phyloP scores from a whole-genome alignment of 1,140 invertebrate genomes.

The Apis florea region DNA sequence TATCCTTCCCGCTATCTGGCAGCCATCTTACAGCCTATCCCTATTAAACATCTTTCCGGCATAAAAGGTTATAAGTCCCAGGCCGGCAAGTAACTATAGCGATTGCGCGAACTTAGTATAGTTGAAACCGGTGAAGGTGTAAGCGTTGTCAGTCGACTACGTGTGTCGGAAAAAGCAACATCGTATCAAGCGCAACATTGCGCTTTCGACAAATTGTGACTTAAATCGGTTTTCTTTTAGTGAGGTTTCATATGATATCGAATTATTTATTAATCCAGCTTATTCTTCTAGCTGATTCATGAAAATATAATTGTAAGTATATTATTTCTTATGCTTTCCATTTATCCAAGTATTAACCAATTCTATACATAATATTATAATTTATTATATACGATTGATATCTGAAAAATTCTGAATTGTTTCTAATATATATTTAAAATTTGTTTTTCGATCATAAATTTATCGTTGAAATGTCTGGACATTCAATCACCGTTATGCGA shows the following conservation, averaged over 20 bases:
- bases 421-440: neutral
- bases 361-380: too few relatives aligned
- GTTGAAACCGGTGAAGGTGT: conserved; percentile 24
- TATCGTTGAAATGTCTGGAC: neutral
- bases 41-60: conserved; percentile 25
- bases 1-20: conserved; percentile 9
- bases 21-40: conserved; percentile 35
- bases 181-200: neutral
- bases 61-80: conserved; percentile 40
- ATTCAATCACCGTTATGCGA: neutral
- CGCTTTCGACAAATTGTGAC: conserved; percentile 8
- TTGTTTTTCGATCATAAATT: neutral
- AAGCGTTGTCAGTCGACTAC: conserved; percentile 19
- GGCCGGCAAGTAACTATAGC: conserved; percentile 8
- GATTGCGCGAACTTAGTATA: conserved; percentile 36
- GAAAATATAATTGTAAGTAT: conserved; percentile 7
- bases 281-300: neutral
- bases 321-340: too few relatives aligned
- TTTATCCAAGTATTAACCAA: too few relatives aligned
- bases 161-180: conserved; percentile 4
- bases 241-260: neutral
- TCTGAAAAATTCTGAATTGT: neutral
- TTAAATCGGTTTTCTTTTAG: neutral
- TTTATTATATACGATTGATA: neutral
- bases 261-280: neutral